Evolutionary conservation across 2,888 invertebrate species (phyloP).

Genomic region (Hirtodrosophila duncani): DNA sequence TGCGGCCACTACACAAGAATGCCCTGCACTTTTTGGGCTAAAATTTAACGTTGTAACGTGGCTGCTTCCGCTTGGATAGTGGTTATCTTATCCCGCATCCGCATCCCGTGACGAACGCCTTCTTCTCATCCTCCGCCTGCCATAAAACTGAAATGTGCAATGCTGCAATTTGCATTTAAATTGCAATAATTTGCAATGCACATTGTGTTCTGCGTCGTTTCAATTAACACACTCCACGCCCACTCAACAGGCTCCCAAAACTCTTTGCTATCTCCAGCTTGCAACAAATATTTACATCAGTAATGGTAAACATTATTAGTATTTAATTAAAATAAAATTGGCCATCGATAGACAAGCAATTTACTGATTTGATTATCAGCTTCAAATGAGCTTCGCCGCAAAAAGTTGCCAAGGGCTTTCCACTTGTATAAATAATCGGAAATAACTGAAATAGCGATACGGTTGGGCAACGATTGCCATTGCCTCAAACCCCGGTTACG

Average conservation of each 20-base stretch:
- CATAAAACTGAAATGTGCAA: conserved; percentile 43
- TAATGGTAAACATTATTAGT: conserved; percentile 64
- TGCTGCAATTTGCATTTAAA: conserved; percentile 64
- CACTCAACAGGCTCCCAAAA: too few relatives aligned
- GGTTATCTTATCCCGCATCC: conserved; percentile 25
- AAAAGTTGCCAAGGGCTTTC: conserved; percentile 22
- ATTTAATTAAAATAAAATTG: conserved; percentile 69
- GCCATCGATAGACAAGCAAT: conserved; percentile 57
- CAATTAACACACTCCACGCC: conserved; percentile 35
- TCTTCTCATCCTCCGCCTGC: conserved; percentile 7
- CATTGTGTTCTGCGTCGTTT: conserved; percentile 16
- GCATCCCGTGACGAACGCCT: conserved; percentile 14
- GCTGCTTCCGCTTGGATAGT: conserved; percentile 21
- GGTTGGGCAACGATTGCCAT: conserved; percentile 24
- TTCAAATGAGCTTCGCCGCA: conserved; percentile 60
- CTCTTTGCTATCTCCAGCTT: conserved; percentile 5
- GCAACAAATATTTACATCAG: conserved; percentile 53
- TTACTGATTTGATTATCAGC: conserved; percentile 64
- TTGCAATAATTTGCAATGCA: conserved; percentile 31
- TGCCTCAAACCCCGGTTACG: conserved; percentile 5
- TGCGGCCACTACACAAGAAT: conserved; percentile 20
- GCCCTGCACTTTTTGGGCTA: conserved; percentile 25
- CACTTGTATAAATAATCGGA: conserved; percentile 29
- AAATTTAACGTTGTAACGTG: conserved; percentile 43
- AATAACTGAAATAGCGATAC: conserved; percentile 9